Base-by-base conservation (phyloP, 2,797 vertebrate species). In the Notoglanidium macrostoma region DNA sequence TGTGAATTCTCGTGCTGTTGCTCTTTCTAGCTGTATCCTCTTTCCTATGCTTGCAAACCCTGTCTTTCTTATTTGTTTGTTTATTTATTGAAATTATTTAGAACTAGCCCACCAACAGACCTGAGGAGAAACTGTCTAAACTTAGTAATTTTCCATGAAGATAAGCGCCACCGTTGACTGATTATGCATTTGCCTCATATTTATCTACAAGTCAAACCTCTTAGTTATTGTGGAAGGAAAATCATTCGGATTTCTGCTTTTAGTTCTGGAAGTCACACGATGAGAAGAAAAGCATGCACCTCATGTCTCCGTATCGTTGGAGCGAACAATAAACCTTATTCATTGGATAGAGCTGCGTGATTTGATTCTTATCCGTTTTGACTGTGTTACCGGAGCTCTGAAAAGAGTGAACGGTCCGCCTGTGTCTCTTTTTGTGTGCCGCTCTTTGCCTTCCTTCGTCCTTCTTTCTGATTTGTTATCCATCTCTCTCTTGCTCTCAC, bases 351-450 rank as follows among this genome's bases (percentile, higher is more conserved):
- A 55, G 26, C 44, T 54, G 54, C 17, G 17, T 26, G 63, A 54
- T 85, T 85, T 74, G 21, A 67, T 82, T 70, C 6, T 57, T 84
- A 84, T 87, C 54, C 26, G 51, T 44, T 77, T 57, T 35, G 79
- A 59, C 32, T 40, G 23, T 54, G 78, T 82, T 83, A 83, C 46
- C 67, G 72, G 19, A 57, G 51, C 54, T 35, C 14, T 55, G 40
- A 29, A 76, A 76, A 72, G 29, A 55, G 26, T 21, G 70, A 80
- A 87, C 11, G 72, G 67, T 59, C 51, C 54, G 72, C 55, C 23
- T 85, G 51, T 81, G 80, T 63, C 81, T 68, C 63, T 67, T 67
- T 51, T 51, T 51, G 40, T 74, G 54, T 85, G 59, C 74, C 46
- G 78, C 49, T 80, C 29, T 87, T 57, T 84, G 14, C 70, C 46